phyloP scores from a whole-genome alignment of 2,113 vertebrate genomes.

The Gracilinanus agilis region DNA sequence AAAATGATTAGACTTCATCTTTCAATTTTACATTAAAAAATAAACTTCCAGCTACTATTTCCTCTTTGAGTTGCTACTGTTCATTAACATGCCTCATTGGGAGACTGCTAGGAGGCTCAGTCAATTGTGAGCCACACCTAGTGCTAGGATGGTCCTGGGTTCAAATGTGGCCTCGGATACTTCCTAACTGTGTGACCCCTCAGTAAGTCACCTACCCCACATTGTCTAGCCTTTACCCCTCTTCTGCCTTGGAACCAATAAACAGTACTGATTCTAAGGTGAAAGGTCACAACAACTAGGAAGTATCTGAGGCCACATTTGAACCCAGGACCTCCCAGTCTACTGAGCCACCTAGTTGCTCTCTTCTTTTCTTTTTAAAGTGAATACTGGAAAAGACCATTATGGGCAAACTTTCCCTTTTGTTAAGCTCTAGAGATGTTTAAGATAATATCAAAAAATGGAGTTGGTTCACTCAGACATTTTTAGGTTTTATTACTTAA shows the following conservation, averaged over 20 bases:
- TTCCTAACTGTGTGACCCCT: too few relatives aligned
- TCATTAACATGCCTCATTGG: constrained; percentile 52
- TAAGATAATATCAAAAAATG: constrained; percentile 35
- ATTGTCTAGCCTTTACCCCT: too few relatives aligned
- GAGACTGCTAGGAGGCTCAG: not conserved
- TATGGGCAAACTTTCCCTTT: constrained; percentile 58
- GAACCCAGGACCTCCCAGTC: too few relatives aligned
- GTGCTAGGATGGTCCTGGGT: too few relatives aligned
- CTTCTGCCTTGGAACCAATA: too few relatives aligned
- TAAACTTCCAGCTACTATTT: constrained; percentile 51
- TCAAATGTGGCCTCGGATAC: too few relatives aligned
- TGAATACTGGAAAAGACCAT: constrained; percentile 60
- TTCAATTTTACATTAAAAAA: constrained; percentile 78
- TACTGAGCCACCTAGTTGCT: too few relatives aligned
- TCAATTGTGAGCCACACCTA: too few relatives aligned
- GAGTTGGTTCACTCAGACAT: constrained; percentile 10
- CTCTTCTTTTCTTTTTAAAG: constrained; percentile 25
- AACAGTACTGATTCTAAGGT: too few relatives aligned
- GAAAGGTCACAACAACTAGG: too few relatives aligned
- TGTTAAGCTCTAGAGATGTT: constrained; percentile 37
- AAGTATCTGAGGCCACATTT: too few relatives aligned
- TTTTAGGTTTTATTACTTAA: constrained; percentile 50
- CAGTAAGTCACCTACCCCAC: too few relatives aligned
- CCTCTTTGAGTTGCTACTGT: not conserved
- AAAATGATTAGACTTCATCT: constrained; percentile 60